Conservation (phyloP, 2,113 vertebrate genomes). For the Tylochromis polylepis region DNA sequence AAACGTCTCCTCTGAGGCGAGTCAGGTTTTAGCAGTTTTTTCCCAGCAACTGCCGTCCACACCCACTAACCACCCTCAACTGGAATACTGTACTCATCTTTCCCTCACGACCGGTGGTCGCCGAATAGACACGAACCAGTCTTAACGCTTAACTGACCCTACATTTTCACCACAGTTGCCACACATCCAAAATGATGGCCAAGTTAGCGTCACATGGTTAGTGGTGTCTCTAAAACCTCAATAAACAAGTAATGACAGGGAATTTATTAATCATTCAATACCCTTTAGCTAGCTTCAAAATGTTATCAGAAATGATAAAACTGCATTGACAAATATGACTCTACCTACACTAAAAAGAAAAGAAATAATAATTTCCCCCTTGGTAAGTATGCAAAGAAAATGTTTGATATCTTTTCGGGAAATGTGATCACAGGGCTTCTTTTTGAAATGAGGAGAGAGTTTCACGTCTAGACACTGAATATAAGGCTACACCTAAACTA, state of each 20-base stretch:
- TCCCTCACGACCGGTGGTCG: rapidly evolving
- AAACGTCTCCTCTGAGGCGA: neutral
- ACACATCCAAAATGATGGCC: neutral
- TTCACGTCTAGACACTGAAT: neutral
- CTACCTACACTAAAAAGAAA: neutral
- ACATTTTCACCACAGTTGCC: rapidly evolving
- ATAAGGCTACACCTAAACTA: neutral
- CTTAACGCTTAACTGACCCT: neutral
- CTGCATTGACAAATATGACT: neutral
- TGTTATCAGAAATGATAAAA: neutral
- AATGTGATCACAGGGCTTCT: neutral
- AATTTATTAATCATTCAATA: neutral
- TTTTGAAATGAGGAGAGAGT: neutral
- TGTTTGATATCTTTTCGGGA: neutral
- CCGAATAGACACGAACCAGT: neutral
- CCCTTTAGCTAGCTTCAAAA: neutral
- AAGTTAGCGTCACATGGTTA: neutral
- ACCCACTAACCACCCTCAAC: neutral
- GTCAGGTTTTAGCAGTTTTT: neutral
- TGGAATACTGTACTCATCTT: neutral
- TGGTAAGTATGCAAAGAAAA: neutral
- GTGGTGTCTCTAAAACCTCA: neutral
- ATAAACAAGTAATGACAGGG: neutral
- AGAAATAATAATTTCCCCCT: neutral
- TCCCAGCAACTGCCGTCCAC: neutral